Percentiles rank a stretch among this genome's conserved stretches.
These are phyloP conservation scores for Chironomus tepperi DNA, from an alignment of 1,140 invertebrate genomes.

Conservation along the genomic window DNA sequence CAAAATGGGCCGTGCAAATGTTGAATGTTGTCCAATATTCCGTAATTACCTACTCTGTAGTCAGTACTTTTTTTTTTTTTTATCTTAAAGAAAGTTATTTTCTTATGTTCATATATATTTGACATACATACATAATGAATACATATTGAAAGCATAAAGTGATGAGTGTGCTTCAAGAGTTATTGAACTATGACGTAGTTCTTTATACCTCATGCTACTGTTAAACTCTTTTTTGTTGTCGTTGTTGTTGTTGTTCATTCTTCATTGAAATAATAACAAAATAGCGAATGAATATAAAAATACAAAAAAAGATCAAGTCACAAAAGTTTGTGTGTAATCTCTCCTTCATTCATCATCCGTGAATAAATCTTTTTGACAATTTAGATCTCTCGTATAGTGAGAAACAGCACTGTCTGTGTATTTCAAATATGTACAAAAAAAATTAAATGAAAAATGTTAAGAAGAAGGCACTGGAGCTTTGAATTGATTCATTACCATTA, in stretches of 20 bases:
- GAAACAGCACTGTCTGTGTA: too few species aligned
- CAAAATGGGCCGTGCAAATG: slow-evolving; percentile 5
- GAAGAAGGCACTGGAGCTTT: not conserved
- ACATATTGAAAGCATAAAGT: too few species aligned
- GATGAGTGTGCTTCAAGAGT: not conserved
- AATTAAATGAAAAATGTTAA: not conserved
- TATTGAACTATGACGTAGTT: slow-evolving; percentile 8
- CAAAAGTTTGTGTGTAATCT: not conserved
- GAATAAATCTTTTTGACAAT: slow-evolving; percentile 1
- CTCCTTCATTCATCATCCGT: not conserved
- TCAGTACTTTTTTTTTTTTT: not conserved
- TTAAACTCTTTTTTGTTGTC: not conserved
- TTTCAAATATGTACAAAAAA: too few species aligned
- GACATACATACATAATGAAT: not conserved
- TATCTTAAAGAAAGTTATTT: not conserved
- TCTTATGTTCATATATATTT: not conserved
- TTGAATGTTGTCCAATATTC: slow-evolving; percentile 13
- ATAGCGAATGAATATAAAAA: too few species aligned
- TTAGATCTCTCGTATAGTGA: not conserved
- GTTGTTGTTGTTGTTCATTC: too few species aligned
- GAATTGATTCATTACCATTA: slow-evolving; percentile 9
- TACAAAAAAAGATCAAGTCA: not conserved
- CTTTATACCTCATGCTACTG: not conserved
- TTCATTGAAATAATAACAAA: too few species aligned
- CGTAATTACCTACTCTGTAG: not conserved